Evolutionary conservation across 2,113 vertebrate species (phyloP).

Genomic region (zebrafish (Danio rerio)): DNA sequence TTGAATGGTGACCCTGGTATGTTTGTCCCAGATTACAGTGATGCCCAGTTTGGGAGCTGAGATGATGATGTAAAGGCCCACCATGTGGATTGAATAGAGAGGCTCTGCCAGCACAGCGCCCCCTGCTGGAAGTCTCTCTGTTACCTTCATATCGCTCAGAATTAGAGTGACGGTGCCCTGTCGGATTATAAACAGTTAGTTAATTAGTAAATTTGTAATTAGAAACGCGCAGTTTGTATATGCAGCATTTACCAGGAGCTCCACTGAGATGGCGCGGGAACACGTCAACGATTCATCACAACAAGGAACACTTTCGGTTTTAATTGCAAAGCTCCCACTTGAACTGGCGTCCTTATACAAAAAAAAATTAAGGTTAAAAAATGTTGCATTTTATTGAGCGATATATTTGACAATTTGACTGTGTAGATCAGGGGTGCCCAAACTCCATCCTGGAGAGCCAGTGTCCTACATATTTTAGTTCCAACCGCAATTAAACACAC

Average conservation of each 20-base stretch:
- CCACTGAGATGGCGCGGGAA: conserved; percentile 78
- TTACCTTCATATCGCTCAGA: conserved; percentile 69
- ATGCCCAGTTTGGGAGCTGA: conserved; percentile 71
- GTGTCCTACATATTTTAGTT: too few species aligned
- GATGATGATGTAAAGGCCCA: conserved; percentile 82
- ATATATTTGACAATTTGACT: not conserved
- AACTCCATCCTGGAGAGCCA: too few species aligned
- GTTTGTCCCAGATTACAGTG: conserved; percentile 84
- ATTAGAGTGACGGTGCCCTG: conserved; percentile 67
- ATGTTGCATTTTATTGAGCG: not conserved
- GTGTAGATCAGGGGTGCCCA: too few species aligned
- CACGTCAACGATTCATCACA: conserved; percentile 84
- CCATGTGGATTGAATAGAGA: conserved; percentile 74
- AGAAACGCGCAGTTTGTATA: not conserved
- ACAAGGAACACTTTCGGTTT: conserved; percentile 83
- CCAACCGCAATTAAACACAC: too few species aligned
- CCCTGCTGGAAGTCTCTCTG: conserved; percentile 35
- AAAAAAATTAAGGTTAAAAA: not conserved
- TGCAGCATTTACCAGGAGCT: conserved; percentile 70
- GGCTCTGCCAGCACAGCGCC: conserved; percentile 15
- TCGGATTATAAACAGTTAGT: not conserved
- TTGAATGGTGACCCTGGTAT: conserved; percentile 78
- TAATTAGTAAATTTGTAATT: too few species aligned
- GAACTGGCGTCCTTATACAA: conserved; percentile 77
- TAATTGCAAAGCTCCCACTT: conserved; percentile 73